These are phyloP conservation scores for Chondrosia reniformis DNA, from an alignment of 37 sponge, comb jelly and placozoan species.

Conservation along the genomic window DNA sequence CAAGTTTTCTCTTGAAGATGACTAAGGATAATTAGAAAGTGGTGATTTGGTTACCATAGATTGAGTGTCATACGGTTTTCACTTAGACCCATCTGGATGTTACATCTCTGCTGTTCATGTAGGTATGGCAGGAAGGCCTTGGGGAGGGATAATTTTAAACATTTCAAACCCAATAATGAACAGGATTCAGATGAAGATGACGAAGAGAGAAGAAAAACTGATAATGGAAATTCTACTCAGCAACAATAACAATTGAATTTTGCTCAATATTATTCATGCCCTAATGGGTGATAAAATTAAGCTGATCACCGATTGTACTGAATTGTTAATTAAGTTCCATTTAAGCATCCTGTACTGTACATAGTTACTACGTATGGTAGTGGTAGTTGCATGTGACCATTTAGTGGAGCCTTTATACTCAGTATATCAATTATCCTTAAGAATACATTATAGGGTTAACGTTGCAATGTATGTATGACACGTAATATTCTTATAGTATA, in stretches of 20 bases:
- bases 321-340: background rate
- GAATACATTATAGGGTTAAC: background rate
- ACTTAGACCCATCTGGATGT: no score
- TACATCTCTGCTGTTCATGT: no score
- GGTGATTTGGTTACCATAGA: no score
- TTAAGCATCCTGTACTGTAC: background rate
- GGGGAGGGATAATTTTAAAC: background rate
- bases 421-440: background rate
- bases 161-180: background rate
- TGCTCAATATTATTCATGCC: background rate
- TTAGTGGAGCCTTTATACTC: background rate
- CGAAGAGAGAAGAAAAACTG: constrained; percentile 49
- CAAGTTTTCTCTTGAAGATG: no score
- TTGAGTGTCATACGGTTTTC: no score
- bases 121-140: no score
- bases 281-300: background rate
- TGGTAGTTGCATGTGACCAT: background rate
- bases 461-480: background rate
- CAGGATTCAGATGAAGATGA: constrained; percentile 23
- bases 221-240: constrained; percentile 78
- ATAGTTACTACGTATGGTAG: background rate
- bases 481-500: background rate
- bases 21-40: no score
- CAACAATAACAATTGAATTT: constrained; percentile 26
- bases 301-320: background rate